phyloP scores from a whole-genome alignment of 2,113 vertebrate genomes.

The Diadophis punctatus region DNA sequence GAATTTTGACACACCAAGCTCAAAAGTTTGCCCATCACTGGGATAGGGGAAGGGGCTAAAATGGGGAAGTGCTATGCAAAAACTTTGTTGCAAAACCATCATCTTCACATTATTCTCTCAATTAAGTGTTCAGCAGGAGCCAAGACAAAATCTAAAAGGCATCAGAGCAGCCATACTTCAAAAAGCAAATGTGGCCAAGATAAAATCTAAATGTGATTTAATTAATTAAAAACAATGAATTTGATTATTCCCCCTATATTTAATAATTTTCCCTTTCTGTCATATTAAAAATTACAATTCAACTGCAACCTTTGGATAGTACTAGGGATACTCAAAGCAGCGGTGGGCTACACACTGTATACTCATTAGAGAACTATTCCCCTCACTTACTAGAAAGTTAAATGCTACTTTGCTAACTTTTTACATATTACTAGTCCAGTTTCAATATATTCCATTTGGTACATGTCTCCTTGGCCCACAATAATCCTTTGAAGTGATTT shows the following conservation, averaged over 20 bases:
- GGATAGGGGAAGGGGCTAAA: neutral
- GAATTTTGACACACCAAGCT: no score
- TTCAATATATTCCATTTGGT: neutral
- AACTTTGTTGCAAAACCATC: neutral
- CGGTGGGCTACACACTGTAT: neutral
- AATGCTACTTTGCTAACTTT: neutral
- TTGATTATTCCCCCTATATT: neutral
- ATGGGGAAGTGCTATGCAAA: neutral
- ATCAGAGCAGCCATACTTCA: neutral
- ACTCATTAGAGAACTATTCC: neutral
- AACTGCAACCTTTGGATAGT: neutral
- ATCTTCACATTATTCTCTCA: neutral
- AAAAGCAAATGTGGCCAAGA: neutral
- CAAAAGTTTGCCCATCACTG: no score
- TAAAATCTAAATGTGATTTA: neutral
- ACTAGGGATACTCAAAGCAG: neutral
- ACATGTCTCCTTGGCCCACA: neutral
- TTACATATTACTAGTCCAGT: neutral
- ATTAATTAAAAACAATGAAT: neutral
- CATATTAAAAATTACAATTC: neutral
- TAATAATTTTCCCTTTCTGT: neutral
- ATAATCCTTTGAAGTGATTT: neutral
- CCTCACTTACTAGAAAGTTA: neutral
- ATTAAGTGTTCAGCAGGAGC: neutral
- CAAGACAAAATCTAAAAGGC: neutral